These are phyloP conservation scores for Drosophila burlai DNA, from an alignment of 1,140 invertebrate genomes.

Conservation along the genomic window DNA sequence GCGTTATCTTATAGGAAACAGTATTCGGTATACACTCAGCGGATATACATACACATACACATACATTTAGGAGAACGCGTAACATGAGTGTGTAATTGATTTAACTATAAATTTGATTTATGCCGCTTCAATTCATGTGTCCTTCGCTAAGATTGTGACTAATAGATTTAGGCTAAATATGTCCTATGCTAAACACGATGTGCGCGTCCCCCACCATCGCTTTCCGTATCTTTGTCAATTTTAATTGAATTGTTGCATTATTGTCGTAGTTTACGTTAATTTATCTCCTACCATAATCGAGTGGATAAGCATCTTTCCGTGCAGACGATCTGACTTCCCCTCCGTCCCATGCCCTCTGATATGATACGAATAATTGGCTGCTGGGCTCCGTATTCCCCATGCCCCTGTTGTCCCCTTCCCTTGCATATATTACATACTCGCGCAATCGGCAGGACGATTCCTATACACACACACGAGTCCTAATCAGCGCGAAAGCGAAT, in stretches of 20 bases:
- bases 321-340: conserved; percentile 23
- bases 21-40: conserved; percentile 17
- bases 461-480: conserved; percentile 39
- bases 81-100: conserved; percentile 44
- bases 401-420: background rate
- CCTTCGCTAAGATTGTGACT: conserved; percentile 63
- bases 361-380: conserved; percentile 58
- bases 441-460: conserved; percentile 22
- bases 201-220: conserved; percentile 24
- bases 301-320: conserved; percentile 47
- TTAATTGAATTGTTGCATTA: conserved; percentile 83
- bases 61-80: conserved; percentile 29
- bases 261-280: conserved; percentile 84
- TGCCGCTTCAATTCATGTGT: conserved; percentile 34
- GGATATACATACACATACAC: conserved; percentile 34
- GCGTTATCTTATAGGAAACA: conserved; percentile 35
- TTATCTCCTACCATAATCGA: conserved; percentile 62
- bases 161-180: conserved; percentile 50
- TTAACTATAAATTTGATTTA: conserved; percentile 76
- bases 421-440: conserved; percentile 28
- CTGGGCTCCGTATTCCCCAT: background rate
- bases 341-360: conserved; percentile 24
- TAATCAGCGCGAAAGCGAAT: conserved; percentile 52
- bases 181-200: conserved; percentile 37
- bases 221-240: conserved; percentile 48